phyloP scores from a whole-genome alignment of 2,888 invertebrate species.

The Pristionchus mayeri region DNA sequence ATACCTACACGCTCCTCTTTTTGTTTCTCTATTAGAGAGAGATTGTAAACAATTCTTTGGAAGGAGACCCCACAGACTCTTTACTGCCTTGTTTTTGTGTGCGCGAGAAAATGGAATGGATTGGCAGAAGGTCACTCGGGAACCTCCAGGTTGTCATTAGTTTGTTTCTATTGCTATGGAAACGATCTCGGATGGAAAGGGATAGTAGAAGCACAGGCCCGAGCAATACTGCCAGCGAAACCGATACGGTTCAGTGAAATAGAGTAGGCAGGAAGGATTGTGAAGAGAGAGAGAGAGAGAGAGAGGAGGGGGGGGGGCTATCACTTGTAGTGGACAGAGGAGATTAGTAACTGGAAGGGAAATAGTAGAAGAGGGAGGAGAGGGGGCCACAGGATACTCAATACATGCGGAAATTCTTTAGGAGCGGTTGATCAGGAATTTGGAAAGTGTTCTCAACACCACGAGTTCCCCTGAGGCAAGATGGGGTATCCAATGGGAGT shows the following conservation, averaged over 20 bases:
- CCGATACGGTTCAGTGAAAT: not conserved
- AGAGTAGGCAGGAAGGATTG: not conserved
- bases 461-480: too few relatives aligned
- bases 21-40: not conserved
- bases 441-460: too few relatives aligned
- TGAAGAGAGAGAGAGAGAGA: too few relatives aligned
- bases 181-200: too few relatives aligned
- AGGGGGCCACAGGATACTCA: too few relatives aligned
- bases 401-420: too few relatives aligned
- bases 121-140: not conserved
- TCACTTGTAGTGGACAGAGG: constrained; percentile 31
- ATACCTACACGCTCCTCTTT: not conserved
- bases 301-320: not conserved
- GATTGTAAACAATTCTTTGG: constrained; percentile 20
- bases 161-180: too few relatives aligned
- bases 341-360: not conserved
- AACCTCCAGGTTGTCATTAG: not conserved
- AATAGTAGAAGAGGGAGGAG: not conserved
- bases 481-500: too few relatives aligned
- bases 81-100: constrained; percentile 19
- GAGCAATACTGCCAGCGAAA: not conserved
- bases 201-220: too few relatives aligned
- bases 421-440: too few relatives aligned
- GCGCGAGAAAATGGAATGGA: not conserved
- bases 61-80: not conserved